Evolutionary conservation across 1,140 invertebrate species (phyloP).

Genomic region (Bemisia tabaci): DNA sequence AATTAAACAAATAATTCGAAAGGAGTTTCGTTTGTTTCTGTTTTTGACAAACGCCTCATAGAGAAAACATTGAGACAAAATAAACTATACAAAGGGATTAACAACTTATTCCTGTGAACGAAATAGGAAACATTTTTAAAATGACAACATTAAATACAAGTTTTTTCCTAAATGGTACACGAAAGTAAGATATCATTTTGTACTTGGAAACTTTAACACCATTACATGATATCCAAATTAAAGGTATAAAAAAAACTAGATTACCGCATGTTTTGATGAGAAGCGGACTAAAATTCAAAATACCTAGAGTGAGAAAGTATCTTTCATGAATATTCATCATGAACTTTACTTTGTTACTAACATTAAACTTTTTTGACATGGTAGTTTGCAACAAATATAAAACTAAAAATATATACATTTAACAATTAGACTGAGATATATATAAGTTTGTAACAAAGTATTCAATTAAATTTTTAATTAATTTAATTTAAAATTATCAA

Average conservation of each 20-base stretch:
- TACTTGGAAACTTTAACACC: background rate
- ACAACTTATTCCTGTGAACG: background rate
- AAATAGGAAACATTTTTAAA: background rate
- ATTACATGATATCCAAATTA: background rate
- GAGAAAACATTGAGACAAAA: background rate
- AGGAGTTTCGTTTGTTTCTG: no score
- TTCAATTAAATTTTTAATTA: background rate
- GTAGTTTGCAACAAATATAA: background rate
- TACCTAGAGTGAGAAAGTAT: background rate
- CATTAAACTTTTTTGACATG: background rate
- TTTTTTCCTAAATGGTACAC: background rate
- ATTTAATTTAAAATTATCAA: background rate
- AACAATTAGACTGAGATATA: background rate
- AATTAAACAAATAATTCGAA: no score
- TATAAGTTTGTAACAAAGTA: background rate
- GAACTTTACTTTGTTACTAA: no score
- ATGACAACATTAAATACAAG: background rate
- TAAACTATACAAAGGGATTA: background rate
- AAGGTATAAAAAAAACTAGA: background rate
- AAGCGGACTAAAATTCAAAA: background rate
- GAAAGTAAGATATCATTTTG: background rate
- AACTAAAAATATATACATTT: background rate
- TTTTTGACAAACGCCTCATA: no score
- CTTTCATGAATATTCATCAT: background rate
- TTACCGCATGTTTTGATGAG: background rate